Evolutionary conservation across 2,797 vertebrate species (phyloP).

Genomic region (Xyrichtys novacula): DNA sequence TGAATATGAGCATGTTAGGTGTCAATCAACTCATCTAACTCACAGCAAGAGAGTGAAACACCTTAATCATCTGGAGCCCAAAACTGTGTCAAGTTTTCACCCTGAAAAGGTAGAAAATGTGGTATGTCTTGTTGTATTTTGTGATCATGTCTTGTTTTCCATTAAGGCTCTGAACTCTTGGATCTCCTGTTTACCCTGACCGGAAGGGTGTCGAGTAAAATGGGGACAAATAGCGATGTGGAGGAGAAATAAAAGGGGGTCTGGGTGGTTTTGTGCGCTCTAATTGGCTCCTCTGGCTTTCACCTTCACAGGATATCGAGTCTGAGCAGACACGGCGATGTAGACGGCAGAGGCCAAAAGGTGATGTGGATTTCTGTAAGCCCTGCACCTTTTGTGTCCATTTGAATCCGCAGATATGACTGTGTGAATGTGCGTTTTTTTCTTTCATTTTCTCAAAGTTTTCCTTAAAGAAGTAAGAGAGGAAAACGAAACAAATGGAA

Average conservation of each 20-base stretch:
- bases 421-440: slow-evolving; percentile 13
- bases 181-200: slow-evolving; percentile 1
- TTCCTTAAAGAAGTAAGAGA: neutral
- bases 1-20: neutral
- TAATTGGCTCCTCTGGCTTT: slow-evolving; percentile 77
- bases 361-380: slow-evolving; percentile 34
- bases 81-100: neutral
- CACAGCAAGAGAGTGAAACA: neutral
- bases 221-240: neutral
- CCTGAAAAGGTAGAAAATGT: neutral
- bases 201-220: neutral
- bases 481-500: slow-evolving; percentile 50
- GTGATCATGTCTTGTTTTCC: too few relatives aligned
- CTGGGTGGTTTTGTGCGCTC: slow-evolving; percentile 39
- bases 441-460: slow-evolving; percentile 14
- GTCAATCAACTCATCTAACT: neutral
- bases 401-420: neutral
- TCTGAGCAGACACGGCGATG: slow-evolving; percentile 35
- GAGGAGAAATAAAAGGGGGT: slow-evolving; percentile 4
- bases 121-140: too few relatives aligned
- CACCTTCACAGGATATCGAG: slow-evolving; percentile 71
- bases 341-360: slow-evolving; percentile 56
- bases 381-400: slow-evolving; percentile 26
- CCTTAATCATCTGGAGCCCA: too few relatives aligned
- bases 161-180: too few relatives aligned